These are phyloP conservation scores for Halocaridina rubra DNA, from an alignment of 2,888 invertebrate genomes.

Conservation along the genomic window DNA sequence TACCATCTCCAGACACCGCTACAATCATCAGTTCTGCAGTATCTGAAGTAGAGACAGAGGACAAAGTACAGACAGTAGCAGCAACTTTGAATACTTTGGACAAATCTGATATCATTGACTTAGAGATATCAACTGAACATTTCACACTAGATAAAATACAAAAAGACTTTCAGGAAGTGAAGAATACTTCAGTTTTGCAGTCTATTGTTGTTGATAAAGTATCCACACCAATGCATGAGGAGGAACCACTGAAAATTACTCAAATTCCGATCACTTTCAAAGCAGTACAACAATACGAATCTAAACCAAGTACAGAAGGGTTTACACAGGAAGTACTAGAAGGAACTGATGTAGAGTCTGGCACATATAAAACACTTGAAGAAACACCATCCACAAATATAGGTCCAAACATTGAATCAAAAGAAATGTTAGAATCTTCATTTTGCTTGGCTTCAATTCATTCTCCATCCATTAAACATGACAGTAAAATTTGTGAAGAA, in stretches of 20 bases:
- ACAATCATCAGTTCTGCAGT: not conserved
- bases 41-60: conserved; percentile 25
- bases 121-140: conserved; percentile 11
- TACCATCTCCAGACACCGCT: not conserved
- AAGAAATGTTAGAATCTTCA: conserved; percentile 34
- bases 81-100: conserved; percentile 6
- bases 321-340: conserved; percentile 22
- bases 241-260: not conserved
- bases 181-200: not conserved
- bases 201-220: not conserved
- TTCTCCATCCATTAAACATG: conserved; percentile 32
- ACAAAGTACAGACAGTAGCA: not conserved
- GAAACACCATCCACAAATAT: conserved; percentile 15
- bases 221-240: not conserved
- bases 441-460: conserved; percentile 30
- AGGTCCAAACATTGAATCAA: not conserved
- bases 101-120: not conserved
- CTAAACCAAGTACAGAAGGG: conserved; percentile 11
- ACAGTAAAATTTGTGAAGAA: conserved; percentile 23
- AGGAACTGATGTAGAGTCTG: not conserved
- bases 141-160: conserved; percentile 38
- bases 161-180: not conserved
- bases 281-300: conserved; percentile 15
- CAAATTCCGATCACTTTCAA: conserved; percentile 19
- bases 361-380: not conserved